Percentiles rank a stretch among this genome's conserved stretches.
Evolutionary conservation across 1,140 invertebrate species (phyloP).

Genomic region (Galleria mellonella): DNA sequence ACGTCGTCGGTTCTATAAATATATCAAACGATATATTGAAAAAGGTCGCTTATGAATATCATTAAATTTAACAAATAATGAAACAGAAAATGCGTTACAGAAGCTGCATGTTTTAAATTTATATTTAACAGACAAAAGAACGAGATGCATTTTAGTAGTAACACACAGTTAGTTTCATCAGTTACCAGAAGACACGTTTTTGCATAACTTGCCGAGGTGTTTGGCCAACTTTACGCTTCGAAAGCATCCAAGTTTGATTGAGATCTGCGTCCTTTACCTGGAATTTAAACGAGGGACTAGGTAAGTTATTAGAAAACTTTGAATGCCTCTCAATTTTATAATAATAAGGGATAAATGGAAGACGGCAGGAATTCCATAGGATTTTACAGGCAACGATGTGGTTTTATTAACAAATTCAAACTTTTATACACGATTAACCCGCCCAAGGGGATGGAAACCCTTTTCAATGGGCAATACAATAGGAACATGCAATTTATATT

Average conservation of each 20-base stretch:
- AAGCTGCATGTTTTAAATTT: too few relatives aligned
- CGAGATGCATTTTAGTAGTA: too few relatives aligned
- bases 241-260: constrained; percentile 3
- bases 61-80: too few relatives aligned
- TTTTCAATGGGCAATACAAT: too few relatives aligned
- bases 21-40: too few relatives aligned
- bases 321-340: constrained; percentile 3
- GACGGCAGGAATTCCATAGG: neutral
- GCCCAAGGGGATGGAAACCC: too few relatives aligned
- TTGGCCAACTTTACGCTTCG: neutral
- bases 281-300: constrained; percentile 3
- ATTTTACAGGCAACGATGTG: neutral
- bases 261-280: constrained; percentile 3
- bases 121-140: too few relatives aligned
- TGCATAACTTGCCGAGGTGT: neutral
- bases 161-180: neutral
- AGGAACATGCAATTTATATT: too few relatives aligned
- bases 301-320: constrained; percentile 5
- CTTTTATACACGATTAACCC: neutral
- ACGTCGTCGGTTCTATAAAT: too few relatives aligned
- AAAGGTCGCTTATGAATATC: too few relatives aligned
- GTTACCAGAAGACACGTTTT: neutral
- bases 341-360: constrained; percentile 3
- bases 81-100: too few relatives aligned
- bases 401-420: neutral